Base-by-base conservation (phyloP, 2,888 invertebrate species). In the Platycheirus albimanus region DNA sequence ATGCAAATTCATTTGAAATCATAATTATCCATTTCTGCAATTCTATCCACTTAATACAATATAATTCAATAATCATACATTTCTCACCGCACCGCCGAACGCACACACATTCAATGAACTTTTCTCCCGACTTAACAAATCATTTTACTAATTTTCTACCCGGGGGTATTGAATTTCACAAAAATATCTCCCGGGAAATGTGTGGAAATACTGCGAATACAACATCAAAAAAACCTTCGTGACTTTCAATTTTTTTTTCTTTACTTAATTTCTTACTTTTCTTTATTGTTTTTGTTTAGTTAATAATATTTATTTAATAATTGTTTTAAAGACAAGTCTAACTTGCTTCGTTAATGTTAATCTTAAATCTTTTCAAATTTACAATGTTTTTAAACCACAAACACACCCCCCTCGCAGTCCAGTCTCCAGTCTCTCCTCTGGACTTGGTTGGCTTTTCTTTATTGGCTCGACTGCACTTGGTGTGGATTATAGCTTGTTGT, bases 401-500 rank as follows among this genome's bases (percentile, higher is more conserved):
- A 6, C 19, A 5, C 33, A 64, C 17, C 28, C 28, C 30, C 30
- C 43, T n/a, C 43, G 7, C 28, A 11, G 0, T 30, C 36, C 33
- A n/a, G 11, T 11, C 49, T 1, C 3, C 28, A 6, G 5, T 6
- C 2, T 11, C 10, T 20, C 1, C 15, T 19, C 10, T 17, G 52
- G 19, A 24, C 24, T 24, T 56, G 10, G 41, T 3, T 24, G 28
- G 38, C 7, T 58, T 41, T 58, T 58, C 41, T 58, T 58, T 58
- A 54, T 30, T 41, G 41, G 52, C 41, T 54, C 19, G 30, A 54
- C 52, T 54, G 33, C 45, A 47, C 67, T 67, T 41, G 45, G 78
- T 78, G 72, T 78, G 58, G 66, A 66, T 78, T 67, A 78, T 74
- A 38, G 67, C 52, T 74, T 54, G 61, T 54, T 72, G 58, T n/a